Conservation (phyloP, 2,797 vertebrate species). For the Hipposideros larvatus region DNA sequence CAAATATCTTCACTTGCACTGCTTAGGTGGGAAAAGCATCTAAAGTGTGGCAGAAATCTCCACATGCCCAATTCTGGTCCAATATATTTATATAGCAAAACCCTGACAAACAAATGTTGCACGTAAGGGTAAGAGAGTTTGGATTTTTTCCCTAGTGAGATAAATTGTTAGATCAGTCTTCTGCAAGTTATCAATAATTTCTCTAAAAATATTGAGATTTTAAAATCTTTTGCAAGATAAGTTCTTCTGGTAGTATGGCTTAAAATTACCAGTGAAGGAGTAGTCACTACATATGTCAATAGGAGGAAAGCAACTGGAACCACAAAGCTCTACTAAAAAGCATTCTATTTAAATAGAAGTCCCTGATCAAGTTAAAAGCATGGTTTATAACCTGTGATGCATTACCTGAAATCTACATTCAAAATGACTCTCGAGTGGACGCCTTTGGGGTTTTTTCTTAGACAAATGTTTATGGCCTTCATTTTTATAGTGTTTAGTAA, state of each 20-base stretch:
- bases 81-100: neutral
- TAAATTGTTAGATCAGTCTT: neutral
- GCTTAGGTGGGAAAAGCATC: neutral
- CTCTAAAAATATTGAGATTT: neutral
- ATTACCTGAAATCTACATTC: neutral
- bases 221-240: slow-evolving; percentile 28
- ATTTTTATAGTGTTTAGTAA: slow-evolving; percentile 16
- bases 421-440: neutral
- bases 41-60: neutral
- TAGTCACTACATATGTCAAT: neutral
- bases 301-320: neutral
- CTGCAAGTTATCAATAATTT: slow-evolving; percentile 13
- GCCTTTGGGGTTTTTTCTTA: neutral
- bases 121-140: neutral
- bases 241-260: neutral
- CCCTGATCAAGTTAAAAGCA: neutral
- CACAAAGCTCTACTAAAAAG: neutral
- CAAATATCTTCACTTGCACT: neutral
- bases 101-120: neutral
- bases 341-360: slow-evolving; percentile 3
- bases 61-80: neutral
- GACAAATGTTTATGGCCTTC: neutral
- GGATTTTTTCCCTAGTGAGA: neutral
- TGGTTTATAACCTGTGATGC: neutral
- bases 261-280: neutral